A percentile compares a stretch with the other conserved stretches of the same genome.
These are phyloP conservation scores for Ormyrus labotus DNA, from an alignment of 2,888 invertebrate genomes.

Conservation along the genomic window DNA sequence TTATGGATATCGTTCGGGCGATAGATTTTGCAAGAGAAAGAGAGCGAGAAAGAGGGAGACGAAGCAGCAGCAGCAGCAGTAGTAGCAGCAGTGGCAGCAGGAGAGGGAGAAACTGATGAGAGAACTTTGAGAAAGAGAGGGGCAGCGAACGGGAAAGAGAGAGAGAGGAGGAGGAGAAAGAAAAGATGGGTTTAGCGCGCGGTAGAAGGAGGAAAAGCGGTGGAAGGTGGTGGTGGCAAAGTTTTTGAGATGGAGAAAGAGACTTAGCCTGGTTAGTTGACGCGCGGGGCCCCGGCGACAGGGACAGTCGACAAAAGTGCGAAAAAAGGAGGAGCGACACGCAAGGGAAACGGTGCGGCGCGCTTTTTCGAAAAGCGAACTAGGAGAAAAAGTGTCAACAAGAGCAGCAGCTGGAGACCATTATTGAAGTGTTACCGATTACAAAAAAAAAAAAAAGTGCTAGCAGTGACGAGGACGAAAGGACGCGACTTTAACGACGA, in stretches of 20 bases:
- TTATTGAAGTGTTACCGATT: neutral
- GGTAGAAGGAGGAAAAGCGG: constrained; percentile 31
- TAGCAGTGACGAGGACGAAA: constrained; percentile 57
- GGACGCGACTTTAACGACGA: constrained; percentile 54
- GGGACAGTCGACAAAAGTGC: constrained; percentile 70
- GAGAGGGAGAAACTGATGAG: constrained; percentile 7
- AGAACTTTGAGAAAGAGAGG: neutral
- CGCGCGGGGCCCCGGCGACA: constrained; percentile 75
- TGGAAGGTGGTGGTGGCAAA: constrained; percentile 50
- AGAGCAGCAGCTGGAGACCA: constrained; percentile 2
- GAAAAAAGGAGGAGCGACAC: constrained; percentile 59
- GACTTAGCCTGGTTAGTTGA: constrained; percentile 74
- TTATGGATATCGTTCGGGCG: constrained; percentile 31
- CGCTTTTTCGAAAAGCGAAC: neutral
- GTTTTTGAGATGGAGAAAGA: constrained; percentile 63
- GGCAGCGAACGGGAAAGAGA: neutral
- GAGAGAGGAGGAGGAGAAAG: constrained; percentile 16
- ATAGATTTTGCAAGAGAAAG: constrained; percentile 37
- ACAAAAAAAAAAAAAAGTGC: constrained; percentile 55
- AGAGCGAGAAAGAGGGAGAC: constrained; percentile 15
- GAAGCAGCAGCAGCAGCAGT: neutral
- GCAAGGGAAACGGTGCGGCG: constrained; percentile 16
- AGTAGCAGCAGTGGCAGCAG: neutral
- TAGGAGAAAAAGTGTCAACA: constrained; percentile 26
- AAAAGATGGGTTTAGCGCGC: constrained; percentile 2